A percentile compares a stretch with the other conserved stretches of the same genome.
These are phyloP conservation scores for Willisornis vidua DNA, from an alignment of 2,113 vertebrate genomes.

Conservation along the genomic window DNA sequence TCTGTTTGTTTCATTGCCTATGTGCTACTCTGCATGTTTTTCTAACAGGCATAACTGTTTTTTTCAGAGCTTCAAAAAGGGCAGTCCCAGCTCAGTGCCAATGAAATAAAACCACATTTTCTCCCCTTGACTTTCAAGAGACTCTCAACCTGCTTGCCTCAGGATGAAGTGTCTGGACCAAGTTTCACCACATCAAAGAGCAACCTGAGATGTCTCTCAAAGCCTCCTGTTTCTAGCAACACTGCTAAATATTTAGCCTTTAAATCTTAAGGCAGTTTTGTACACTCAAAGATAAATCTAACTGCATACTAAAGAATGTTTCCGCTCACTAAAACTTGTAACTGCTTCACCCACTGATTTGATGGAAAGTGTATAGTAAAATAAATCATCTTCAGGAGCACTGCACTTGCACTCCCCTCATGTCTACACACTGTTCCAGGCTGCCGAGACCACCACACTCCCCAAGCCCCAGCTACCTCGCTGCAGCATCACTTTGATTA, in stretches of 20 bases:
- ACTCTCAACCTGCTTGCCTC: background rate
- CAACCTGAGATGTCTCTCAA: background rate
- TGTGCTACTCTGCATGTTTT: background rate
- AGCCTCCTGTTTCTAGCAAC: background rate
- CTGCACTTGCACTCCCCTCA: background rate
- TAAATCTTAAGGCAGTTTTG: background rate
- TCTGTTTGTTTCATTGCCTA: background rate
- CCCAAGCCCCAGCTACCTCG: fast-evolving
- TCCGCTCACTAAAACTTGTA: background rate
- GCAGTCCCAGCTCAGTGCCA: background rate
- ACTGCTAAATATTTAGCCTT: background rate
- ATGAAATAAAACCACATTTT: background rate
- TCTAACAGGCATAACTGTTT: background rate
- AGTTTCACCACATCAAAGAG: background rate
- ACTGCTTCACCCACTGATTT: background rate
- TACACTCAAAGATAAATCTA: background rate
- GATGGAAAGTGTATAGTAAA: background rate
- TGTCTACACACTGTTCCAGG: too few relatives aligned
- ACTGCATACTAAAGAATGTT: background rate
- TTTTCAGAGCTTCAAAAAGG: background rate
- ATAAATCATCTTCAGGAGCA: background rate
- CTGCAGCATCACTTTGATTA: background rate
- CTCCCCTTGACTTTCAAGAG: background rate
- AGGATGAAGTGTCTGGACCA: fast-evolving
- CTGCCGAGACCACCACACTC: fast-evolving